phyloP scores from a whole-genome alignment of 1,140 invertebrate genomes.

The Homarus americanus region DNA sequence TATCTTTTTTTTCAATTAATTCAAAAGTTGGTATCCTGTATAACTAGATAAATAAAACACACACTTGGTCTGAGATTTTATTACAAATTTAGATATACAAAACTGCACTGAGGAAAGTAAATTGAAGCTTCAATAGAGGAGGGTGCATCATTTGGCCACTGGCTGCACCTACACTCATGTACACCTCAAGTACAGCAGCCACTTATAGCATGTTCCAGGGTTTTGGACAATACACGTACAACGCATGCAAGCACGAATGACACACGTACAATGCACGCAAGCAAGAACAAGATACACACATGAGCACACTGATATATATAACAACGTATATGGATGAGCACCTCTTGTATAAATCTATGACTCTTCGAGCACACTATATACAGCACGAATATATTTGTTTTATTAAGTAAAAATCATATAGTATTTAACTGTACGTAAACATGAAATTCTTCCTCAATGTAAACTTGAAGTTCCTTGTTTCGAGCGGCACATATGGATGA shows the following conservation, averaged over 20 bases:
- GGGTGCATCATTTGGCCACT: background rate
- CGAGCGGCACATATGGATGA: background rate
- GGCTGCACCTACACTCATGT: background rate
- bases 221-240: background rate
- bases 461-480: no score
- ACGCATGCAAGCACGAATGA: background rate
- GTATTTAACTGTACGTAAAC: no score
- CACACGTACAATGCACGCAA: background rate
- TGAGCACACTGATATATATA: background rate
- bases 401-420: background rate
- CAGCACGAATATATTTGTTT: background rate
- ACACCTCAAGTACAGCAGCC: background rate
- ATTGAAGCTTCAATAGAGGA: background rate
- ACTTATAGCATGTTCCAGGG: no score
- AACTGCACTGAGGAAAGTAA: background rate
- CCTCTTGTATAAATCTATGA: background rate
- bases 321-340: background rate
- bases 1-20: no score
- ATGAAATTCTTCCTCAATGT: no score
- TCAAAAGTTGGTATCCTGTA: no score
- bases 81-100: constrained; percentile 19
- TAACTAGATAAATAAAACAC: background rate
- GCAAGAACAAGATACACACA: background rate
- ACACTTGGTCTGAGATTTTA: background rate
- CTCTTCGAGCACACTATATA: background rate